These are phyloP conservation scores for Andrena minutula DNA, from an alignment of 2,888 invertebrate species.

Conservation along the genomic window DNA sequence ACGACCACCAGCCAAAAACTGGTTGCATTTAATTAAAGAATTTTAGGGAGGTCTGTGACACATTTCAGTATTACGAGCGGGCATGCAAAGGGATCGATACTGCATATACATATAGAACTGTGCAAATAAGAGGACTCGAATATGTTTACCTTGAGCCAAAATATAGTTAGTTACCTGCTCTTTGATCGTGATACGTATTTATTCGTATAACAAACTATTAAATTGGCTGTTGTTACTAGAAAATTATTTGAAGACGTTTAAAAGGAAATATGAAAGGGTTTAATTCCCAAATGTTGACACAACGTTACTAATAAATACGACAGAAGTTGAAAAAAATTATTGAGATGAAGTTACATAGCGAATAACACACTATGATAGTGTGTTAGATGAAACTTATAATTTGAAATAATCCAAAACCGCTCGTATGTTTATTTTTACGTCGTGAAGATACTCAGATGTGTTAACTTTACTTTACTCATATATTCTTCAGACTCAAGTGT, in stretches of 20 bases:
- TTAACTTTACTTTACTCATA: no score
- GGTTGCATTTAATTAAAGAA: slow-evolving; percentile 80
- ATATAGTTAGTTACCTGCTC: slow-evolving; percentile 32
- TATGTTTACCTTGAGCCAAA: slow-evolving; percentile 44
- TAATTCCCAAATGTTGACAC: not conserved
- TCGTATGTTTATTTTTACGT: no score
- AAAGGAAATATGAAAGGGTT: slow-evolving; percentile 1
- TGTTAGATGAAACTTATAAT: not conserved
- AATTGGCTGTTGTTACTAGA: slow-evolving; percentile 18
- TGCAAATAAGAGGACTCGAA: slow-evolving; percentile 48
- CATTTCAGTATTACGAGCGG: slow-evolving; percentile 32
- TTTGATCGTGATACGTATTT: slow-evolving; percentile 22
- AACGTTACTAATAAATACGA: no score
- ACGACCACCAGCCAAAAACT: slow-evolving; percentile 78
- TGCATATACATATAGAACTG: slow-evolving; percentile 44
- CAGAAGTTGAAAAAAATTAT: no score
- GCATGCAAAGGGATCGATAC: slow-evolving; percentile 62
- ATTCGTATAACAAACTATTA: slow-evolving; percentile 30
- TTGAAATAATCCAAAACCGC: no score
- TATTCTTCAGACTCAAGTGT: no score
- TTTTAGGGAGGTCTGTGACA: slow-evolving; percentile 53
- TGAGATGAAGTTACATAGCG: no score
- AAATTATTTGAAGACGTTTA: slow-evolving; percentile 10
- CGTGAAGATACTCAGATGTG: no score
- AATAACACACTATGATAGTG: not conserved